These are phyloP conservation scores for Tigriopus californicus DNA, from an alignment of 2,888 invertebrate species.

Conservation along the genomic window DNA sequence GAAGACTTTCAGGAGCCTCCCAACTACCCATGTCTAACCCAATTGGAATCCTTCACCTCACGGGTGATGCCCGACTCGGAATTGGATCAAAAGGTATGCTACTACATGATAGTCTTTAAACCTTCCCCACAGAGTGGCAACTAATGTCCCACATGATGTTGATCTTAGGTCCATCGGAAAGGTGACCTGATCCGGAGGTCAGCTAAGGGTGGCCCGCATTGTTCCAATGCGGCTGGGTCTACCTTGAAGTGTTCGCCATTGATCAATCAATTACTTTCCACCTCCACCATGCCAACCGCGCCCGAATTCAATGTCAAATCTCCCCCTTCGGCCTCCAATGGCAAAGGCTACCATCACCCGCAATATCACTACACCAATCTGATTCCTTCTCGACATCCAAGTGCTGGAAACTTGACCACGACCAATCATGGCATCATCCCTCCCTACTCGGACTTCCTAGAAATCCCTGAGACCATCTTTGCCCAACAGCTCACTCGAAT, in stretches of 20 bases:
- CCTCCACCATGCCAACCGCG: no score
- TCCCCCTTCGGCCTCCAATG: no score
- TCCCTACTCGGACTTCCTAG: slow-evolving; percentile 20
- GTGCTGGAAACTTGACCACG: no score
- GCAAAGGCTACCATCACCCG: no score
- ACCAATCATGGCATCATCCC: background rate
- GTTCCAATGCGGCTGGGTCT: no score
- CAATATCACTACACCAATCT: no score
- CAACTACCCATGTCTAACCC: slow-evolving; percentile 53
- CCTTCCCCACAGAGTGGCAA: no score
- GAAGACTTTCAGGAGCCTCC: slow-evolving; percentile 78
- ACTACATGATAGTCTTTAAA: no score
- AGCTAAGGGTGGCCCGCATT: background rate
- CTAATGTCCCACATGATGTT: background rate
- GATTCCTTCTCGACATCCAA: no score
- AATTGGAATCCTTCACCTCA: slow-evolving; percentile 66
- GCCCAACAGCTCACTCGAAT: slow-evolving; percentile 93
- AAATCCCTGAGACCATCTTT: slow-evolving; percentile 62
- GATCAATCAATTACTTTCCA: no score
- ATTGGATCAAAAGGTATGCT: slow-evolving; percentile 46
- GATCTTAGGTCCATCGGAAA: slow-evolving; percentile 7
- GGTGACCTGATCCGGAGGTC: background rate
- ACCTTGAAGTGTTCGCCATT: no score
- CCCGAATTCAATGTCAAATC: no score
- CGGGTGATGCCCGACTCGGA: slow-evolving; percentile 64